These are phyloP conservation scores for Melanotus villosus DNA, from an alignment of 2,888 invertebrate species.

Conservation along the genomic window DNA sequence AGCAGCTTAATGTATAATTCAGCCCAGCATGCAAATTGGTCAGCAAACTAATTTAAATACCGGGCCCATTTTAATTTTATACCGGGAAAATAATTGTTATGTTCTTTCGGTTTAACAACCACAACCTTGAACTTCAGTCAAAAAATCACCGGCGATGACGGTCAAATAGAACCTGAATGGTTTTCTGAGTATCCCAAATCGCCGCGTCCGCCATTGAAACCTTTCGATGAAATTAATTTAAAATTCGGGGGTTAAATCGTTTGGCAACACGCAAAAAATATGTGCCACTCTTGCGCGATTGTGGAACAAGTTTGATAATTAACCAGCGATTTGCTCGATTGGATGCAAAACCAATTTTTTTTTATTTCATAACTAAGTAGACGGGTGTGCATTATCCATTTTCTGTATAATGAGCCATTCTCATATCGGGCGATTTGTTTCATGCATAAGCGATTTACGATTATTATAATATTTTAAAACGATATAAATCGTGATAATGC, in stretches of 20 bases:
- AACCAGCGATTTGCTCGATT: slow-evolving; percentile 66
- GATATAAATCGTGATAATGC: slow-evolving; percentile 64
- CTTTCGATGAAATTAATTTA: too few species aligned
- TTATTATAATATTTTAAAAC: slow-evolving; percentile 64
- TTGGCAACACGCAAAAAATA: too few species aligned
- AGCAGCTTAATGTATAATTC: slow-evolving; percentile 43
- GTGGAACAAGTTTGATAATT: slow-evolving; percentile 58
- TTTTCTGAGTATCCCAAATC: too few species aligned
- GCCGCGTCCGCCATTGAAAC: too few species aligned
- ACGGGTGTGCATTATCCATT: slow-evolving; percentile 64
- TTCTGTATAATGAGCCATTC: slow-evolving; percentile 64
- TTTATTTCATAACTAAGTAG: slow-evolving; percentile 49
- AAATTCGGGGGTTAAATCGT: too few species aligned
- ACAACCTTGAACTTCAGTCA: slow-evolving; percentile 13
- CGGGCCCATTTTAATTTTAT: slow-evolving; percentile 18
- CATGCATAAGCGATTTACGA: slow-evolving; percentile 63
- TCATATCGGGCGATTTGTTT: slow-evolving; percentile 61
- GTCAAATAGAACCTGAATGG: not conserved
- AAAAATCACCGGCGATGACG: slow-evolving; percentile 8
- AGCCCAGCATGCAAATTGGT: slow-evolving; percentile 52
- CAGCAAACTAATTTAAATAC: slow-evolving; percentile 39
- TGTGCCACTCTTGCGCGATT: slow-evolving; percentile 55
- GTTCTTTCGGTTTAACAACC: slow-evolving; percentile 4
- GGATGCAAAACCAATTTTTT: slow-evolving; percentile 62
- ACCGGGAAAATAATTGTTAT: slow-evolving; percentile 15